Conservation (phyloP, 92 coral and sea anemone species). For the Palythoa grandiflora region DNA sequence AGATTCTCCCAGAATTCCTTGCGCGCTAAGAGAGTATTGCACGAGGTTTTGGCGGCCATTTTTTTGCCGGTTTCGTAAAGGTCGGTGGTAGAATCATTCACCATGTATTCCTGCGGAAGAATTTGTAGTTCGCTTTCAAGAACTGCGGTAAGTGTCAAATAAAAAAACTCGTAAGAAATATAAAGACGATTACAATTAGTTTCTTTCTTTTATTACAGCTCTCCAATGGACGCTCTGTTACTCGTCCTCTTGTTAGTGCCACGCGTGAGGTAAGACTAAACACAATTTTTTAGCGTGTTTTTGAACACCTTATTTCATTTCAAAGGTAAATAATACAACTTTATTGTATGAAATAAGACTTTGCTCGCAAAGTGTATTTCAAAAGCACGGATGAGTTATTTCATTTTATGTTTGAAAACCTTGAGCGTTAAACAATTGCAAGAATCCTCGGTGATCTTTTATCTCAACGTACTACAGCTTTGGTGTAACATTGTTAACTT, state of each 20-base stretch:
- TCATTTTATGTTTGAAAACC: too few relatives aligned
- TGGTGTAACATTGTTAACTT: too few relatives aligned
- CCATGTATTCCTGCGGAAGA: constrained; percentile 50
- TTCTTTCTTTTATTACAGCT: constrained; percentile 21
- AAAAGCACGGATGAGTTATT: too few relatives aligned
- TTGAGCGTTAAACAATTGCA: too few relatives aligned
- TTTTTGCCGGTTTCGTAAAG: constrained; percentile 4
- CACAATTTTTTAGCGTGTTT: neutral
- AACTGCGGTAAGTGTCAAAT: constrained; percentile 9
- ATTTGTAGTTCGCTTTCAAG: constrained; percentile 38
- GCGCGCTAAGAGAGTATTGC: constrained; percentile 4
- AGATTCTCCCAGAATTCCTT: constrained; percentile 22
- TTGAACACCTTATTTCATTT: neutral
- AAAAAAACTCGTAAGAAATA: neutral
- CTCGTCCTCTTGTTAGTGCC: constrained; percentile 42
- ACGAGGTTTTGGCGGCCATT: constrained; percentile 47
- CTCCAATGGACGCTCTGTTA: constrained; percentile 37
- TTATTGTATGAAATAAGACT: too few relatives aligned
- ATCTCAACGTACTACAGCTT: too few relatives aligned
- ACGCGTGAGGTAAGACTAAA: constrained; percentile 43
- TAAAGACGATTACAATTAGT: neutral
- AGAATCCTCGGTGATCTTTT: too few relatives aligned
- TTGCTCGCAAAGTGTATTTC: too few relatives aligned
- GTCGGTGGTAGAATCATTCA: neutral
- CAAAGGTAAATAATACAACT: neutral